These are phyloP conservation scores for Microcebus griseorufus DNA, from an alignment of 2,113 vertebrate species.

Conservation along the genomic window DNA sequence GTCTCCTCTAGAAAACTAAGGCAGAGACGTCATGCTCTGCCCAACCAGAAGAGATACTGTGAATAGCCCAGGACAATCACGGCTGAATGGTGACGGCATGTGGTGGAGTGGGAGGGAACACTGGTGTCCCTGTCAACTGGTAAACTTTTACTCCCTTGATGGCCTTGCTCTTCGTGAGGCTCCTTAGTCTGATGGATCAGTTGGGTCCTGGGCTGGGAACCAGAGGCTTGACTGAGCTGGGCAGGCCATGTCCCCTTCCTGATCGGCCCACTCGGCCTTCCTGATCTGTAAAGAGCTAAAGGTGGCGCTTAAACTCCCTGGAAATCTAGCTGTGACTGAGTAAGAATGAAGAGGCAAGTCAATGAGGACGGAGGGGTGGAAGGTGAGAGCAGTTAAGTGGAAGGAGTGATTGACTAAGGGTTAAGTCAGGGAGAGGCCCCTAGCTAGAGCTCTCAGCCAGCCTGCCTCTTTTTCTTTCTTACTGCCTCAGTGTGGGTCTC, in stretches of 20 bases:
- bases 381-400: not conserved
- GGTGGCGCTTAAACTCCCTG: not conserved
- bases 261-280: not conserved
- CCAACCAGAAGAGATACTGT: not conserved
- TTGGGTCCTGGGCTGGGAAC: not conserved
- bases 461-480: not conserved
- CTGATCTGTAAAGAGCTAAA: slow-evolving; percentile 8
- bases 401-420: not conserved
- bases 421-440: not conserved
- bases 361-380: not conserved
- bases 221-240: not conserved
- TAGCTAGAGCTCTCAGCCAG: not conserved
- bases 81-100: not conserved
- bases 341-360: not conserved
- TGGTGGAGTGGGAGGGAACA: not conserved
- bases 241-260: not conserved
- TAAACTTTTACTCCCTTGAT: not conserved
- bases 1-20: slow-evolving; percentile 26
- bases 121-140: not conserved
- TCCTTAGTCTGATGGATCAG: not conserved
- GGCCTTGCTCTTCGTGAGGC: not conserved
- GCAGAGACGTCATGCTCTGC: not conserved
- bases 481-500: slow-evolving; percentile 70
- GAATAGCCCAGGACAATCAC: not conserved
- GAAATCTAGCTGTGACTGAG: slow-evolving; percentile 5